Evolutionary conservation across 2,888 invertebrate species (phyloP).

Genomic region (Scelioninae gen. 1): DNA sequence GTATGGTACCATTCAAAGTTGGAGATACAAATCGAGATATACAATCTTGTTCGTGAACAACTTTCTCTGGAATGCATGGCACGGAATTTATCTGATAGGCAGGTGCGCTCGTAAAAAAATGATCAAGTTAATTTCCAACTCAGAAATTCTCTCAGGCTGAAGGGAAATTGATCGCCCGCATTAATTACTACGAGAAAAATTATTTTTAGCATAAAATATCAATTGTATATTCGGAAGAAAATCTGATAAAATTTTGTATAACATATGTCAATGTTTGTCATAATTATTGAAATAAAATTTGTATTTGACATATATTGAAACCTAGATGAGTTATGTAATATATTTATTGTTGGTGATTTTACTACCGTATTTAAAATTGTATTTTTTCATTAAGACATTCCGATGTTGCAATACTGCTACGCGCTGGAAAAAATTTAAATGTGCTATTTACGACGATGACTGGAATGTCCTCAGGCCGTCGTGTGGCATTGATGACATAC

Average conservation of each 20-base stretch:
- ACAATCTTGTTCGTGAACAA: slow-evolving; percentile 41
- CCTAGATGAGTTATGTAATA: too few relatives aligned
- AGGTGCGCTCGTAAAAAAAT: slow-evolving; percentile 38
- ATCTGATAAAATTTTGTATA: neutral
- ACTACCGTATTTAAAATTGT: neutral
- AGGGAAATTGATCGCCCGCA: neutral
- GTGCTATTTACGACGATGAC: slow-evolving; percentile 37
- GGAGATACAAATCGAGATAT: slow-evolving; percentile 45
- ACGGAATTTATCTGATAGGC: slow-evolving; percentile 43
- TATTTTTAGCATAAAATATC: neutral
- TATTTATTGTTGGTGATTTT: neutral
- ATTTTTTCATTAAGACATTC: slow-evolving; percentile 18
- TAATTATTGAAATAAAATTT: too few relatives aligned
- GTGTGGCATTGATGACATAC: slow-evolving; percentile 36
- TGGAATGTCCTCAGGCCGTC: slow-evolving; percentile 25
- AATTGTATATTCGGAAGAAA: neutral
- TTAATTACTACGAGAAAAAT: neutral
- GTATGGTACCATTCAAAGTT: slow-evolving; percentile 28
- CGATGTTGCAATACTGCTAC: neutral
- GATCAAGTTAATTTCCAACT: slow-evolving; percentile 5
- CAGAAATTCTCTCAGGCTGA: slow-evolving; percentile 6
- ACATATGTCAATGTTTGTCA: too few relatives aligned
- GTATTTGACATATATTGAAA: too few relatives aligned
- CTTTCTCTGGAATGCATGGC: slow-evolving; percentile 40
- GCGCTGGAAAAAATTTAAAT: slow-evolving; percentile 13